Conservation (phyloP, 2,113 vertebrate species). For the Bubo blakistoni region DNA sequence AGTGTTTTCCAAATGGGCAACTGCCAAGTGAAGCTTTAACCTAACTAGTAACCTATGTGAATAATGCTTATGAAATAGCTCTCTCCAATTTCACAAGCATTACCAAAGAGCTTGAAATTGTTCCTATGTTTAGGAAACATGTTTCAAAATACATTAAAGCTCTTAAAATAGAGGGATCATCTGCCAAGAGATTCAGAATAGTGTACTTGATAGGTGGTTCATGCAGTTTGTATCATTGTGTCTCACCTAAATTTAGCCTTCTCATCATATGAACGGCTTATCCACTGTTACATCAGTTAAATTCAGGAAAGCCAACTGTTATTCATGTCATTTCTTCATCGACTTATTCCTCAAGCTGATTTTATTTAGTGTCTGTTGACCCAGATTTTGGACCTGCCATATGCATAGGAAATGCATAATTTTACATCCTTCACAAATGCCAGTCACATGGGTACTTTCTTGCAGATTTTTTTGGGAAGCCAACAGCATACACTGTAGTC, state of each 20-base stretch:
- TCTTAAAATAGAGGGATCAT: not conserved
- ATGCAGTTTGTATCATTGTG: not conserved
- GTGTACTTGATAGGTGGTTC: not conserved
- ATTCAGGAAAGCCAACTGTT: not conserved
- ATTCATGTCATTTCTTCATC: not conserved
- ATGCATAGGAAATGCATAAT: not conserved
- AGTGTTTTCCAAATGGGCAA: not conserved
- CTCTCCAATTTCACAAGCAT: not conserved
- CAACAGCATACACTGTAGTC: not conserved
- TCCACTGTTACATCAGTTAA: not conserved
- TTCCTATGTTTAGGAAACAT: not conserved
- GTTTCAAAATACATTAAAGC: slow-evolving; percentile 1
- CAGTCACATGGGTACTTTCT: not conserved
- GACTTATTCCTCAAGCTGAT: not conserved
- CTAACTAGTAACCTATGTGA: not conserved
- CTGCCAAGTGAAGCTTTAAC: slow-evolving; percentile 17
- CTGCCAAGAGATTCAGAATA: not conserved
- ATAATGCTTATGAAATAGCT: not conserved
- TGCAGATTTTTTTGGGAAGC: not conserved
- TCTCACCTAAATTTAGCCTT: not conserved
- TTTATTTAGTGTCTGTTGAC: not conserved
- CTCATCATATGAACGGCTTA: not conserved
- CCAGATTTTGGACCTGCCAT: not conserved
- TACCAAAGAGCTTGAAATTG: not conserved
- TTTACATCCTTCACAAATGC: not conserved